Percentiles rank a stretch among this genome's conserved stretches.
These are phyloP conservation scores for Cyprinella venusta DNA, from an alignment of 2,797 vertebrate genomes.

Conservation along the genomic window DNA sequence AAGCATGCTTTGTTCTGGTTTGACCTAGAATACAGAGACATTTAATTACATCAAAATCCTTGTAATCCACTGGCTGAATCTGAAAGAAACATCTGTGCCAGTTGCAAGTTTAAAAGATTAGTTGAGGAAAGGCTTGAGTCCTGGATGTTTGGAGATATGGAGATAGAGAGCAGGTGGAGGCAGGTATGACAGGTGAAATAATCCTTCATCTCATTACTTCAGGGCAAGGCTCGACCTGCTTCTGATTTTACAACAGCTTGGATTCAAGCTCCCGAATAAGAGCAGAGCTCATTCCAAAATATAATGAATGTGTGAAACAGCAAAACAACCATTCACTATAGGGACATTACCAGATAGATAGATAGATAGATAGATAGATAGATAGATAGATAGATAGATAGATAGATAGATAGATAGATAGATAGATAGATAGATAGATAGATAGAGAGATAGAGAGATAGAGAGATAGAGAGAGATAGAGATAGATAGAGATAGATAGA, in stretches of 20 bases:
- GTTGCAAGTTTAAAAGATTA: slow-evolving; percentile 46
- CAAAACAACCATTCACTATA: not conserved
- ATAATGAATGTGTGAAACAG: not conserved
- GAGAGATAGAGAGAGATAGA: too few species aligned
- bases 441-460: not conserved
- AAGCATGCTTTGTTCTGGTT: slow-evolving; percentile 49
- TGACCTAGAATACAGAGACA: slow-evolving; percentile 24
- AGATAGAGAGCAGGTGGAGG: slow-evolving; percentile 49
- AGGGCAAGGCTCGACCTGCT: slow-evolving; percentile 38
- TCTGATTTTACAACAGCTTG: slow-evolving; percentile 1
- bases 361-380: too few species aligned
- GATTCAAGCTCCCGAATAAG: not conserved
- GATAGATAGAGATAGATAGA: too few species aligned
- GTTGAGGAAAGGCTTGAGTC: slow-evolving; percentile 39
- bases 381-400: not conserved
- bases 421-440: too few species aligned
- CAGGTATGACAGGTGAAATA: slow-evolving; percentile 54
- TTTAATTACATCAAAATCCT: slow-evolving; percentile 46
- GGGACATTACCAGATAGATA: not conserved
- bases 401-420: too few species aligned
- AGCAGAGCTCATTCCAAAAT: not conserved
- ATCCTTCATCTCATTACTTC: slow-evolving; percentile 42
- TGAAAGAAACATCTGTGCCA: slow-evolving; percentile 41
- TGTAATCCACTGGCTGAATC: slow-evolving; percentile 53
- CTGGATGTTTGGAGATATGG: slow-evolving; percentile 10